A percentile compares a stretch with the other conserved stretches of the same genome.
These are phyloP conservation scores for Mormyrus iriodes DNA, from an alignment of 2,113 vertebrate species.

Conservation along the genomic window DNA sequence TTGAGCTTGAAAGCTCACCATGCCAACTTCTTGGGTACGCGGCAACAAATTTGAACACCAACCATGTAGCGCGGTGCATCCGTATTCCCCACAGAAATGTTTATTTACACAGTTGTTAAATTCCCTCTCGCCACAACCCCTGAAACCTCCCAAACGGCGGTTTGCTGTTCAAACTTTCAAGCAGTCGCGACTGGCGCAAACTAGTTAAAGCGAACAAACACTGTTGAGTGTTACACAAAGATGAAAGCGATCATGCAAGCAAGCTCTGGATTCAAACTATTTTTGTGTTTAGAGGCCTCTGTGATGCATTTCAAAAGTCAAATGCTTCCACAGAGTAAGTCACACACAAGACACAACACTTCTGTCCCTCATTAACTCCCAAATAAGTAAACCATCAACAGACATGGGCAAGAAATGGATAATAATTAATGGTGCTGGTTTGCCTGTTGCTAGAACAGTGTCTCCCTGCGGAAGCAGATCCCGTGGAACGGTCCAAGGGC, in stretches of 20 bases:
- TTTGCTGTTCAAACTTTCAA: not conserved
- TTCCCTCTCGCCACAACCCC: not conserved
- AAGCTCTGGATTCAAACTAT: not conserved
- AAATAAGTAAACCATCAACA: not conserved
- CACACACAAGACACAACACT: not conserved
- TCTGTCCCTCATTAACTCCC: not conserved
- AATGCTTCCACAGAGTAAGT: not conserved
- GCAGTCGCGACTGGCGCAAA: not conserved
- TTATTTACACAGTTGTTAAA: slow-evolving; percentile 11
- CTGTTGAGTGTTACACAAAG: not conserved
- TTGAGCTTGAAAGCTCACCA: not conserved
- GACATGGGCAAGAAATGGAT: not conserved
- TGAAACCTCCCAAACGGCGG: not conserved
- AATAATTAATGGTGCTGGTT: not conserved
- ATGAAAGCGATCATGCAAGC: not conserved
- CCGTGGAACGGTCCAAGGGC: not conserved
- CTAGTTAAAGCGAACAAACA: not conserved
- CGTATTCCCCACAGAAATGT: not conserved
- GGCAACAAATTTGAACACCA: not conserved
- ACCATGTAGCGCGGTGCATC: not conserved
- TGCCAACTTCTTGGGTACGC: not conserved
- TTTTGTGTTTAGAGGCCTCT: not conserved
- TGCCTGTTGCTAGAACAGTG: not conserved
- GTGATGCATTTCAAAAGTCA: not conserved
- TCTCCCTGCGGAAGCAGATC: not conserved